A percentile compares a stretch with the other conserved stretches of the same genome.
phyloP scores from a whole-genome alignment of 2,113 vertebrate genomes.

The Saimiri boliviensis region DNA sequence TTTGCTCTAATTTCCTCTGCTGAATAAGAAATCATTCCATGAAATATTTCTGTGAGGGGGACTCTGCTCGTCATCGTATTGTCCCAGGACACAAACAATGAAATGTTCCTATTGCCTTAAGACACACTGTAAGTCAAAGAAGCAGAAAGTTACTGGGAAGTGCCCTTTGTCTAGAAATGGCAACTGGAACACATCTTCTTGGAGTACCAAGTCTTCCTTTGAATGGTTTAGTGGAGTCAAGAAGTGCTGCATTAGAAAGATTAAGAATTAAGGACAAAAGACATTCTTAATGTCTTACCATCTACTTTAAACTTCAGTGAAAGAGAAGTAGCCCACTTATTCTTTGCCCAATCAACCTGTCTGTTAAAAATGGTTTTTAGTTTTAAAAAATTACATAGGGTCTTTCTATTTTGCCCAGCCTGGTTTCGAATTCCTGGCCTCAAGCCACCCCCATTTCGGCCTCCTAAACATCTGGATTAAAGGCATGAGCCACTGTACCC shows the following conservation, averaged over 20 bases:
- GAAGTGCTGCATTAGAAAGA: not conserved
- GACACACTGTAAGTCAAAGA: accelerated
- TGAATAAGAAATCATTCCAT: not conserved
- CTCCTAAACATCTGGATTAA: no score
- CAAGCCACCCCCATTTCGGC: no score
- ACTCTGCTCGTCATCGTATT: not conserved
- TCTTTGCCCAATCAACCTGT: not conserved
- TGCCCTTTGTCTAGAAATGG: not conserved
- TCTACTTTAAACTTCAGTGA: not conserved
- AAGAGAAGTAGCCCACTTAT: not conserved
- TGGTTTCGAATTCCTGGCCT: no score
- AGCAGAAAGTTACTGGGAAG: not conserved
- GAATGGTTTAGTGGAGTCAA: not conserved
- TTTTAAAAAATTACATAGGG: no score
- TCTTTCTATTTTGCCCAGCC: no score
- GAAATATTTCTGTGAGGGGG: not conserved
- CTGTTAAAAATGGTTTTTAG: no score
- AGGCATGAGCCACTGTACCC: no score
- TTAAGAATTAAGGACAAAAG: not conserved
- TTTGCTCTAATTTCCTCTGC: not conserved
- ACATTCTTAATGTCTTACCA: not conserved
- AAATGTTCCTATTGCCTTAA: not conserved
- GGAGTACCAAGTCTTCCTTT: not conserved
- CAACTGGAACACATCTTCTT: not conserved
- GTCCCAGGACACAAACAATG: not conserved